phyloP scores from a whole-genome alignment of 2,888 invertebrate species.

The Timema podura region DNA sequence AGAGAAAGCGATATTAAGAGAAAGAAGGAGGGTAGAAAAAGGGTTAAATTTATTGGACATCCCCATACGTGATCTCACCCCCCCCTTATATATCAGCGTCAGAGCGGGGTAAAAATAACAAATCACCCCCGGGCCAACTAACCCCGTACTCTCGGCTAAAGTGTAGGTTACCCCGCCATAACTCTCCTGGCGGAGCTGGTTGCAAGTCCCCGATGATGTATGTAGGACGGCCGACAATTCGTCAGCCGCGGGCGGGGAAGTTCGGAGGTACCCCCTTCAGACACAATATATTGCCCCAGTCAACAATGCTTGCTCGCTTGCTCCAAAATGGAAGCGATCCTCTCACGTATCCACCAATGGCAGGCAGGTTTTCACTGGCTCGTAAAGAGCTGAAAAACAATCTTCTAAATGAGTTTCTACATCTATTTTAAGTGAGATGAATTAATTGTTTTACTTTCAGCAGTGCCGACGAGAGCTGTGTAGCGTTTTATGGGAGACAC shows the following conservation, averaged over 20 bases:
- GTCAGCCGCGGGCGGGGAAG: neutral
- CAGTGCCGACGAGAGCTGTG: too few species aligned
- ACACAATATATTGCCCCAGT: too few species aligned
- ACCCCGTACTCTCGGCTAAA: slow-evolving; percentile 15
- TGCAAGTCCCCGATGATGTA: slow-evolving; percentile 16
- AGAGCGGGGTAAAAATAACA: slow-evolving; percentile 12
- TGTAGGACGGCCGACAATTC: slow-evolving; percentile 9
- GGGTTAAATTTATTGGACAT: slow-evolving; percentile 18
- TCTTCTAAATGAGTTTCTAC: too few species aligned
- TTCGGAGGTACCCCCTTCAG: too few species aligned
- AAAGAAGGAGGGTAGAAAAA: neutral
- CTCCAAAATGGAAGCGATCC: too few species aligned
- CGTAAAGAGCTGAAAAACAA: too few species aligned
- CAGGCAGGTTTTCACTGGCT: too few species aligned
- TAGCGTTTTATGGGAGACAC: too few species aligned
- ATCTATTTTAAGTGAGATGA: too few species aligned
- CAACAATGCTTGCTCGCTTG: too few species aligned
- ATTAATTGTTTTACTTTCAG: too few species aligned
- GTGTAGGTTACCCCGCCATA: slow-evolving; percentile 16
- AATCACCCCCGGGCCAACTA: slow-evolving; percentile 10
- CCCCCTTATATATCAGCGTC: slow-evolving; percentile 15
- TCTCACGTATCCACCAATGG: too few species aligned
- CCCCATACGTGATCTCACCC: slow-evolving; percentile 14
- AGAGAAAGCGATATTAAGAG: neutral
- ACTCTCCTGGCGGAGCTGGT: neutral